phyloP scores from a whole-genome alignment of 2,888 invertebrate genomes.

The Lasioglossum malachurum region DNA sequence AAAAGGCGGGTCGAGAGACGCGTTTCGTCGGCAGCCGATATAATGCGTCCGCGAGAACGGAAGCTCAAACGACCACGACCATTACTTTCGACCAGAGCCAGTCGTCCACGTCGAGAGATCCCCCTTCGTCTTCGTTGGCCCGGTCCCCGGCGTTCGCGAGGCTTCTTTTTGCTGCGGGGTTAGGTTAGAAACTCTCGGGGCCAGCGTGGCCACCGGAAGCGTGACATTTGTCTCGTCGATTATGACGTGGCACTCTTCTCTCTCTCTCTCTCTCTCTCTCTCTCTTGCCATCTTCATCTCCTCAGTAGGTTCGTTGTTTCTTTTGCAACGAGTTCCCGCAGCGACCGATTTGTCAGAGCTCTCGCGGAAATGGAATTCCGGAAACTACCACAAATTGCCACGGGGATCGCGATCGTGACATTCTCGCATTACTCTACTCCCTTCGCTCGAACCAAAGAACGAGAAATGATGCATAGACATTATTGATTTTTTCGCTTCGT shows the following conservation, averaged over 20 bases:
- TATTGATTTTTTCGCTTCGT: not conserved
- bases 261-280: not conserved
- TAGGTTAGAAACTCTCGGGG: constrained; percentile 20
- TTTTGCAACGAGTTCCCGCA: constrained; percentile 31
- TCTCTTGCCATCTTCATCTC: not conserved
- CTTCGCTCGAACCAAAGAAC: not conserved
- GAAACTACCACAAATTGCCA: constrained; percentile 31
- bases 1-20: constrained; percentile 50
- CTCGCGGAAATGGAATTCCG: constrained; percentile 42
- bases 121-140: constrained; percentile 11
- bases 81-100: constrained; percentile 53
- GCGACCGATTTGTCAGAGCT: constrained; percentile 52
- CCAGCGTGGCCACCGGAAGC: constrained; percentile 51
- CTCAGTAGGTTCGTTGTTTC: constrained; percentile 38
- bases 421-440: not conserved
- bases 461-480: not conserved
- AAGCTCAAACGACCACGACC: constrained; percentile 40
- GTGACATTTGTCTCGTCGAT: constrained; percentile 68
- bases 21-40: constrained; percentile 41
- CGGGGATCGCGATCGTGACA: not conserved
- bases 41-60: constrained; percentile 59
- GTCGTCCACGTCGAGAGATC: constrained; percentile 24
- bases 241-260: constrained; percentile 48
- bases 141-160: constrained; percentile 14
- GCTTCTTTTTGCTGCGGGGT: constrained; percentile 48